These are phyloP conservation scores for Anoplopoma fimbria DNA, from an alignment of 2,113 vertebrate genomes.

Conservation along the genomic window DNA sequence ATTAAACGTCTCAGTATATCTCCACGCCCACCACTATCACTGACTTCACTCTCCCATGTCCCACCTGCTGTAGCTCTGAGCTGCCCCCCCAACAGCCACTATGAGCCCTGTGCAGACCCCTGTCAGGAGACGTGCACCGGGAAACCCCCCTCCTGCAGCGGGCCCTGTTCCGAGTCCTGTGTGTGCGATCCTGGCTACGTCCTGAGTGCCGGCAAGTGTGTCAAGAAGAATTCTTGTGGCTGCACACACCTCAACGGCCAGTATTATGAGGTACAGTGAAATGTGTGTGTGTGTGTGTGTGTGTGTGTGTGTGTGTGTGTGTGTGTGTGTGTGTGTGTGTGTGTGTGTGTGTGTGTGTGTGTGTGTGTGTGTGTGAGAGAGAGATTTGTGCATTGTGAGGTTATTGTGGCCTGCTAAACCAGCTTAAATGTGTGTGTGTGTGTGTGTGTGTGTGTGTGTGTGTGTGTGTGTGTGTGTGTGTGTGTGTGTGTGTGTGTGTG, in stretches of 20 bases:
- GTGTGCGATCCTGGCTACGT: conserved; percentile 82
- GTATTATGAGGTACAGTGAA: conserved; percentile 80
- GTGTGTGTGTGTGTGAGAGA: neutral
- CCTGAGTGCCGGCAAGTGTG: conserved; percentile 81
- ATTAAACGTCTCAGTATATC: neutral
- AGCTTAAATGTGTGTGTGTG: neutral
- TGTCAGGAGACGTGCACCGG: conserved; percentile 76
- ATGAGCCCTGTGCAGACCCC: conserved; percentile 71
- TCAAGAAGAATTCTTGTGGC: conserved; percentile 76
- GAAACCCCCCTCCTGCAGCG: conserved; percentile 70
- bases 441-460: conserved; percentile 8
- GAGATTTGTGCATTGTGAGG: neutral
- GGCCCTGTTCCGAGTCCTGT: conserved; percentile 81
- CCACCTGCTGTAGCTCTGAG: conserved; percentile 63
- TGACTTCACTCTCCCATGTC: neutral
- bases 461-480: conserved; percentile 23
- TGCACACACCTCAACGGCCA: conserved; percentile 74
- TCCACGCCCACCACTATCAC: neutral
- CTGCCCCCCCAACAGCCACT: conserved; percentile 83
- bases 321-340: neutral
- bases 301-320: neutral
- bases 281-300: neutral
- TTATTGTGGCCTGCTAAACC: neutral
- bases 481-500: conserved; percentile 2
- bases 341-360: neutral